Evolutionary conservation across 2,888 invertebrate genomes (phyloP), one percentile per base, ranked within the genome.

Genomic region (Tenthredo mesomela): DNA sequence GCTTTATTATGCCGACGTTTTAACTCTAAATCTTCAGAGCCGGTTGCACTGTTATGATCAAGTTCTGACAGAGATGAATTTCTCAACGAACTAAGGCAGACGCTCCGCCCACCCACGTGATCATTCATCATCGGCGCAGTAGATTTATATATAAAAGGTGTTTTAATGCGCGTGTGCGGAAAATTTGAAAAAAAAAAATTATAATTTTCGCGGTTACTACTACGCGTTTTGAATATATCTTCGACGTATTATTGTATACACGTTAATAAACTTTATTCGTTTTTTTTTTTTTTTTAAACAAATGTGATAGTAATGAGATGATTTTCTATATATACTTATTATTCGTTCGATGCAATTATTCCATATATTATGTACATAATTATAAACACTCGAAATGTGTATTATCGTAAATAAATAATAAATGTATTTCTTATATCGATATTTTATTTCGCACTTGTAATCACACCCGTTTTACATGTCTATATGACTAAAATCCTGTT

Each of bases 51-150:
- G 25, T 61, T 61, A 15, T 80, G n/a, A 15, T 80, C 37, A 25
- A 12, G 2, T 21, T 73, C 71, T 43, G 71, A 73, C n/a, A 10
- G 10, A 21, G 12, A 33, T 12, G 58, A 61, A n/a, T 40, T 61
- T 2, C 80, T 58, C 58, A 61, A 61, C 25, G 61, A 40, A 15
- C 50, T 61, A 10, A 80, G 61, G 2, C 61, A 21, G 37, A 80
- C 80, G 61, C 61, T 80, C 15, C 80, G 80, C 61, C 80, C 80
- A 5, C 40, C 80, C 58, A 61, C 80, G 80, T 80, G 80, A 80
- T 80, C 80, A 43, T 80, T 80, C 80, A 80, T 80, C 40, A 12
- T 80, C 80, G 61, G 50, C 29, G 50, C 61, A 10, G 47, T 43
- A 25, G 47, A 47, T 75, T 15, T 33, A 29, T 29, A n/a, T 29